Evolutionary conservation across 2,888 invertebrate species (phyloP).

Genomic region (Euplexia lucipara): DNA sequence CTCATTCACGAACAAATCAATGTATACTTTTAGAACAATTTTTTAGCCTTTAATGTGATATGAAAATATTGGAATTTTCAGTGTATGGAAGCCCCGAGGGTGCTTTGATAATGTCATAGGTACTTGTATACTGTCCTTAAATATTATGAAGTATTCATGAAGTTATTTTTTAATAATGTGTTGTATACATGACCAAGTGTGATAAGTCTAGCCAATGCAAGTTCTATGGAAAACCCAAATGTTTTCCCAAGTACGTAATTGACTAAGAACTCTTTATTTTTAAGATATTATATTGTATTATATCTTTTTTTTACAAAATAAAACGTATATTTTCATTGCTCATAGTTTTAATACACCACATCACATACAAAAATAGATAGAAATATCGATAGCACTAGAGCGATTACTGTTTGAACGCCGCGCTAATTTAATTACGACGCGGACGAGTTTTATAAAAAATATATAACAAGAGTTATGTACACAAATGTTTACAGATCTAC

Average conservation of each 20-base stretch:
- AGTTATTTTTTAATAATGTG: constrained; percentile 17
- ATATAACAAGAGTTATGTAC: constrained; percentile 34
- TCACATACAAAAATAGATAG: constrained; percentile 68
- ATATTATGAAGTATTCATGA: constrained; percentile 24
- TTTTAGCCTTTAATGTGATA: not conserved
- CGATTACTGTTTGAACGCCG: constrained; percentile 19
- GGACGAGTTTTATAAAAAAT: constrained; percentile 51
- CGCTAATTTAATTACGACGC: constrained; percentile 13
- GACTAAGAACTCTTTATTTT: constrained; percentile 38
- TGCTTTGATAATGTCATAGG: constrained; percentile 14
- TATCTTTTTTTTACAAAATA: constrained; percentile 58
- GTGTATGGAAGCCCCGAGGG: not conserved
- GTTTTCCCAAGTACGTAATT: constrained; percentile 24
- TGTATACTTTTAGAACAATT: not conserved
- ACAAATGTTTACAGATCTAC: constrained; percentile 23
- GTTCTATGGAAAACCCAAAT: constrained; percentile 13
- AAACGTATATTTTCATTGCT: constrained; percentile 56
- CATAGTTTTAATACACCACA: constrained; percentile 62
- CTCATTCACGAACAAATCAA: not conserved
- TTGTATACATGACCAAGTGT: constrained; percentile 46
- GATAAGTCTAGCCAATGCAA: constrained; percentile 51
- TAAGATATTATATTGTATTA: constrained; percentile 34
- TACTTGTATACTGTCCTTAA: constrained; percentile 3
- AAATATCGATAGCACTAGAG: constrained; percentile 54
- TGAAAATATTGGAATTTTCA: not conserved